These are phyloP conservation scores for Grammatotria lemairii DNA, from an alignment of 2,113 vertebrate genomes.

Conservation along the genomic window DNA sequence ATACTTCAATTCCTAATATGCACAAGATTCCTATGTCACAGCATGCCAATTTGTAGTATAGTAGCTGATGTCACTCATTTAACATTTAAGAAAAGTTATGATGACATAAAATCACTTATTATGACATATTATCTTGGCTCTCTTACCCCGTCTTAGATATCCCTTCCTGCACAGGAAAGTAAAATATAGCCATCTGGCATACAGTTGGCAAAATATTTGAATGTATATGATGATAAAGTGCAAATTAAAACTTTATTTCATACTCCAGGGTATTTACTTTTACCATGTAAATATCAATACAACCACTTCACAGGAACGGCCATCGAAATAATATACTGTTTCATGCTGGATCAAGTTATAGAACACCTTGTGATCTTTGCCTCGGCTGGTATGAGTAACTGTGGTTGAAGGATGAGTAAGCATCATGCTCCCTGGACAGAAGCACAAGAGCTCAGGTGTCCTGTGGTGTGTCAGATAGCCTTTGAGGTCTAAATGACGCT, in stretches of 20 bases:
- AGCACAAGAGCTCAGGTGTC: constrained; percentile 17
- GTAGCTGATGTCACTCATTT: neutral
- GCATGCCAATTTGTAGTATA: neutral
- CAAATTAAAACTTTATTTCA: neutral
- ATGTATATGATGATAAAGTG: neutral
- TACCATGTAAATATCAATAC: neutral
- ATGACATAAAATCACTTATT: neutral
- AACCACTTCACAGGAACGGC: neutral
- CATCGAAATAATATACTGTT: neutral
- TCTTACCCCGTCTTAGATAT: neutral
- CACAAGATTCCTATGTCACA: neutral
- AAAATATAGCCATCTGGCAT: neutral
- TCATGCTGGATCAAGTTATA: constrained; percentile 5
- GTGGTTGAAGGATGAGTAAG: constrained; percentile 18
- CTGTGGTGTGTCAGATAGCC: constrained; percentile 3
- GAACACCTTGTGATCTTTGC: constrained; percentile 12
- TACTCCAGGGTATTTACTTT: neutral
- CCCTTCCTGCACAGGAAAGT: neutral
- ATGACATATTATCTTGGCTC: neutral
- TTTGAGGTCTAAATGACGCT: constrained; percentile 9
- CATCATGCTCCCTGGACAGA: constrained; percentile 16
- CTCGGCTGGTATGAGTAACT: neutral
- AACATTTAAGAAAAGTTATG: neutral
- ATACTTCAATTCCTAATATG: neutral
- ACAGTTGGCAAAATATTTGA: neutral